phyloP scores from a whole-genome alignment of 2,888 invertebrate genomes.

The Monopis laevigella region DNA sequence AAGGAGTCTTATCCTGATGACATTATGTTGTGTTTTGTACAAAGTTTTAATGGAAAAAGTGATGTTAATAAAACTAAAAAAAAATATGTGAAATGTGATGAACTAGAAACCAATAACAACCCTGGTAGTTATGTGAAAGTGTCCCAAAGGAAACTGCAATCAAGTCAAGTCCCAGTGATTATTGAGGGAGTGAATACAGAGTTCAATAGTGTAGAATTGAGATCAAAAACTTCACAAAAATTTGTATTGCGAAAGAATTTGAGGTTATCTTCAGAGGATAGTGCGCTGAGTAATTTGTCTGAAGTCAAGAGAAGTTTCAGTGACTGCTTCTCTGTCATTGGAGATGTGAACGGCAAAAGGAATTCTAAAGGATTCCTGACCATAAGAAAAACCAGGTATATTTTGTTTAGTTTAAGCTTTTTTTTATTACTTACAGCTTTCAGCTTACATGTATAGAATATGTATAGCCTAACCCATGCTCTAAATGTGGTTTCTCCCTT shows the following conservation, averaged over 20 bases:
- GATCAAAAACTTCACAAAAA: constrained; percentile 26
- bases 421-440: too few species aligned
- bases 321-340: constrained; percentile 51
- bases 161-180: constrained; percentile 31
- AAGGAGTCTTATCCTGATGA: constrained; percentile 58
- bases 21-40: constrained; percentile 77
- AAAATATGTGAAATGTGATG: constrained; percentile 33
- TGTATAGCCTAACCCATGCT: too few species aligned
- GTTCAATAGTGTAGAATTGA: constrained; percentile 26
- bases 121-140: constrained; percentile 35
- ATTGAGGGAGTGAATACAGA: constrained; percentile 24
- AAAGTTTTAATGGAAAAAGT: constrained; percentile 62
- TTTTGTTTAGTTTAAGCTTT: background rate
- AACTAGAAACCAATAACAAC: constrained; percentile 35
- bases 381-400: constrained; percentile 61
- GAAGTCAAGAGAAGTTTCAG: constrained; percentile 59
- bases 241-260: constrained; percentile 37
- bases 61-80: constrained; percentile 40
- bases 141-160: constrained; percentile 18
- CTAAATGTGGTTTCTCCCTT: too few species aligned
- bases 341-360: constrained; percentile 41
- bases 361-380: constrained; percentile 42
- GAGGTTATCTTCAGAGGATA: constrained; percentile 38
- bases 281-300: constrained; percentile 27
- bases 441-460: too few species aligned